Conservation (phyloP, 2,113 vertebrate genomes). For the Callithrix jacchus region DNA sequence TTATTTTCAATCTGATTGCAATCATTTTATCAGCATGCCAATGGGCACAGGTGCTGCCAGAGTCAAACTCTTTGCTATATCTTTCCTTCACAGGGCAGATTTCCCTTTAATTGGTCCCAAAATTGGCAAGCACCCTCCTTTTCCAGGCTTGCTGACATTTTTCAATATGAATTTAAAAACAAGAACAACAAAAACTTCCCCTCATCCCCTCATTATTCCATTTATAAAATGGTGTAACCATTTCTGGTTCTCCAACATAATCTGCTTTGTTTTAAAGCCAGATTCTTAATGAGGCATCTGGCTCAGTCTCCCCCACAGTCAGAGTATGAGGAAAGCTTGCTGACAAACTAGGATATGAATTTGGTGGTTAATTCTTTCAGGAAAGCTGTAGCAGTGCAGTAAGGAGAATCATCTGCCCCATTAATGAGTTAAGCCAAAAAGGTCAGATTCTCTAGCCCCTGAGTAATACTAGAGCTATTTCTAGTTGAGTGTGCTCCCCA, state of each 20-base stretch:
- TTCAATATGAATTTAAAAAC: background rate
- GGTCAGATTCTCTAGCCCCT: background rate
- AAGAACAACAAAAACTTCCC: background rate
- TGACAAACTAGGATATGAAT: background rate
- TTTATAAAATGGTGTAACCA: constrained; percentile 24
- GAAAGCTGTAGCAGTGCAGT: background rate
- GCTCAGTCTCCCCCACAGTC: background rate
- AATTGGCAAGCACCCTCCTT: background rate
- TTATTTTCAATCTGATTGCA: background rate
- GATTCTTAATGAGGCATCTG: constrained; percentile 15
- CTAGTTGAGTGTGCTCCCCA: background rate
- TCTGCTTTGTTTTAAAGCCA: background rate
- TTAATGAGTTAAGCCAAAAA: background rate
- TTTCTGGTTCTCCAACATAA: background rate
- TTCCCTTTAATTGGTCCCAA: background rate
- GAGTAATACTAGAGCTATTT: constrained; percentile 39
- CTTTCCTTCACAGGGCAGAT: background rate
- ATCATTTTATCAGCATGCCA: constrained; percentile 21
- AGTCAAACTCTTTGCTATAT: background rate
- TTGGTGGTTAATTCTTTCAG: background rate
- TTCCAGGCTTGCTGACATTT: background rate
- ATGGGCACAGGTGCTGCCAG: background rate
- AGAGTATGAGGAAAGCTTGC: background rate
- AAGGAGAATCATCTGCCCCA: background rate
- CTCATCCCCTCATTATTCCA: background rate